Evolutionary conservation across 2,113 vertebrate genomes (phyloP), one percentile per base, ranked within the genome.

Genomic region (Cheilinus undulatus): DNA sequence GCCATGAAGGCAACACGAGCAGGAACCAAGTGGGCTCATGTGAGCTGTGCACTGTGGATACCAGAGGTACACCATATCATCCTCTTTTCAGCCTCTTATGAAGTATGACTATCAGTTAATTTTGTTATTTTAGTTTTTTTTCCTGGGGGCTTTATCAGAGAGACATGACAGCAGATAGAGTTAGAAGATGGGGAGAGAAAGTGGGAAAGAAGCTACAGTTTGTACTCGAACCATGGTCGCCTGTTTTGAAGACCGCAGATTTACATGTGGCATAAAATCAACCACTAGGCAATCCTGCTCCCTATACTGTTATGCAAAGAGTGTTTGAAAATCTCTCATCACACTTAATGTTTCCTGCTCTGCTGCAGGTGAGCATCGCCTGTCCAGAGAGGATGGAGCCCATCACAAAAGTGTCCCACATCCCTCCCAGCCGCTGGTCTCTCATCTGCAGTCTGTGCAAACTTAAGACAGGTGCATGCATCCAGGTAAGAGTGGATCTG

Each of bases 381-480:
- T 99, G 97, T 84, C 98, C 98, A 4, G 98, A 99, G 89, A 95
- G 97, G 78, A 99, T 99, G 98, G 98, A 99, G 82, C 98, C 97
- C 42, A 97, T 99, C 90, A 99, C 97, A 36, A 99, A 99, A 90
- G 93, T 99, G 45, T 99, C 98, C 70, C 98, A 98, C 85, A 97
- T 99, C 85, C 98, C 98, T 0, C 96, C 96, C 36, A 98, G 97
- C 80, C 95, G 98, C 76, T 99, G 98, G 98, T 96, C 97, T 71
- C 94, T 99, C 83, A 97, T 99, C 75, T 99, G 98, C 91, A 98
- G 92, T 80, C 94, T 99, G 70, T 99, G 98, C 89, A 99, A 99
- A 83, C 64, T 97, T 85, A 99, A 99, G 92, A 99, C 96, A 3
- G 97, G 98, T 6, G 98, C 98, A 36, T 99, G 97, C 74, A 99